Evolutionary conservation across 2,797 vertebrate species (phyloP), one percentile per base, ranked within the genome.

Genomic region (Tarsius wallacei): DNA sequence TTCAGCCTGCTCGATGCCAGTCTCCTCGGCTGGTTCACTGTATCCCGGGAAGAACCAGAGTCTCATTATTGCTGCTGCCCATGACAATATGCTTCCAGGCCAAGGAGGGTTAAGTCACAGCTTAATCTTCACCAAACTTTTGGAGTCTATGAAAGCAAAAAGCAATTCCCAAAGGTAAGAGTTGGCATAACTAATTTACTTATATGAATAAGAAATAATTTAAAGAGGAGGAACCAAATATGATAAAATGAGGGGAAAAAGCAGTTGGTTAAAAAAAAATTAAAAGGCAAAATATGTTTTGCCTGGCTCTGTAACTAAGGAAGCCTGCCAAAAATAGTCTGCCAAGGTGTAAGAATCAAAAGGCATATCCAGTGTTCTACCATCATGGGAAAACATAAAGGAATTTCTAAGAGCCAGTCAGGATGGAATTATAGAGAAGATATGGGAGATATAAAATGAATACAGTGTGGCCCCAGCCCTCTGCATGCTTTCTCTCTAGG

Each of bases 251-350:
- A 13, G 42, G 12, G n/a, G 4, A n/a, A 10, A 63, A 36, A 84
- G 13, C 9, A 76, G 17, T 95, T 81, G 59, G 5, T 82, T 93
- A 85, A 78, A 71, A 80, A 83, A 84, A 78, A 36, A 17, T 26
- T 21, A 84, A 47, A 87, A 87, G 96, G 47, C 70, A 77, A 97
- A 97, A 78, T 68, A 83, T 87, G 68, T 83, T 96, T 97, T 94
- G 70, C 59, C 88, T 93, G 86, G 70, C 82, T 87, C 78, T 91
- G 51, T 86, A 74, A 82, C 57, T 53, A 17, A 92, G 91, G 66
- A 82, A 66, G 51, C 8, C 68, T 87, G 73, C 61, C 71, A 71
- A 95, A 74, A 87, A 33, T 31, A 19, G 85, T 57, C 78, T 21
- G 49, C 31, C 88, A 94, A 96, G 74, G 64, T 87, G 4, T 86